These are phyloP conservation scores for Macrophya alboannulata DNA, from an alignment of 2,888 invertebrate genomes.

Conservation along the genomic window DNA sequence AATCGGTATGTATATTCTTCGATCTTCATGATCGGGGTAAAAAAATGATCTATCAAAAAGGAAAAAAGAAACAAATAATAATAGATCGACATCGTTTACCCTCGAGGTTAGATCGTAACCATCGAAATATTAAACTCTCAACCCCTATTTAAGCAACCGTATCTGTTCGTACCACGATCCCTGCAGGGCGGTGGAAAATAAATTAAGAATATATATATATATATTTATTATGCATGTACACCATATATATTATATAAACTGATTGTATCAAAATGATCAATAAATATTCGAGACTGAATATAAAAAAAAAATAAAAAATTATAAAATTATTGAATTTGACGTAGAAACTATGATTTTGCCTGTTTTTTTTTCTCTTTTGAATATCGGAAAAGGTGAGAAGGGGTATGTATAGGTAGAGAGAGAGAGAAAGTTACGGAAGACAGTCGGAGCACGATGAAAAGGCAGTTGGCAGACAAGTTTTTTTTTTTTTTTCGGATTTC, in stretches of 20 bases:
- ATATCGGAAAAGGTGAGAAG: background rate
- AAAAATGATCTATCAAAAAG: background rate
- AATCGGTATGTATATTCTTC: background rate
- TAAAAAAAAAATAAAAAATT: background rate
- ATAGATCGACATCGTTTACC: background rate
- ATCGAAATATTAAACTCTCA: background rate
- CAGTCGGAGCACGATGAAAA: constrained; percentile 17
- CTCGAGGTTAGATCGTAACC: background rate
- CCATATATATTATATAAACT: background rate
- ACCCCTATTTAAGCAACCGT: background rate
- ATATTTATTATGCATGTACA: too few relatives aligned
- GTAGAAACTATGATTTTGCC: too few relatives aligned
- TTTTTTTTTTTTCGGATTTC: background rate
- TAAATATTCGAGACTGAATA: background rate
- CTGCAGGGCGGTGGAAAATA: background rate
- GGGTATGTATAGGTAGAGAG: background rate
- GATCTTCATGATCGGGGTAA: background rate
- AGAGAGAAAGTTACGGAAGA: constrained; percentile 7
- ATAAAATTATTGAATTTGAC: background rate
- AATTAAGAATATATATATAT: constrained; percentile 20
- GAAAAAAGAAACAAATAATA: too few relatives aligned
- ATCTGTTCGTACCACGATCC: constrained; percentile 34
- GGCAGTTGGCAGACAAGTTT: constrained; percentile 47
- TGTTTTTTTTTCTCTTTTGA: background rate
- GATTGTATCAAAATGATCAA: background rate